Evolutionary conservation across 2,113 vertebrate genomes (phyloP), one percentile per base, ranked within the genome.

Genomic region (Engystomops pustulosus): DNA sequence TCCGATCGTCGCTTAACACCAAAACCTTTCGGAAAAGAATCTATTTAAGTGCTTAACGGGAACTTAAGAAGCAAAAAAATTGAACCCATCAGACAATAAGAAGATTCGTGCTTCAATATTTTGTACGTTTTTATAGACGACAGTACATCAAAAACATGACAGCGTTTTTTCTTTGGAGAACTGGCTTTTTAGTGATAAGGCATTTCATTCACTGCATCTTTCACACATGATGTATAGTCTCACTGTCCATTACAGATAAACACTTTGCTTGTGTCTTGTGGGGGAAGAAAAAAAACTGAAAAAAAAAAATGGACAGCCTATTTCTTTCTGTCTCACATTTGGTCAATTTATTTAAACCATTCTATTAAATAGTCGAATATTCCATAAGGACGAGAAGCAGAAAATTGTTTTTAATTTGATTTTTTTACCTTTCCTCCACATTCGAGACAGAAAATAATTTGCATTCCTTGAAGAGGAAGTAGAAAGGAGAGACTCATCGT

Each of bases 131-230:
- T 84, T 84, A 77, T 84, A 77, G 72, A 84, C 72, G 41, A 76
- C 34, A 84, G 44, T 84, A 84, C 82, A 84, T 84, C 82, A 77
- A 77, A 83, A 84, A 77, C 82, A 84, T 77, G 82, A 84, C 82
- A 84, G 71, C 69, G 77, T 84, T 84, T n/a, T 83, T 84, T 77
- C 72, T 77, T 84, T 77, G 75, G 82, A 84, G 72, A 77, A 84
- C 82, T 84, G 82, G 82, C 82, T 68, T 84, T 84, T 84, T 84
- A 84, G 72, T 84, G 82, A 84, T 84, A 84, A 84, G 82, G 72
- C 82, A 77, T 84, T 84, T 77, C 82, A 84, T 77, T 84, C 82
- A 84, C 77, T 84, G 72, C 30, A 77, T 84, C 82, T 77, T 84
- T 84, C 72, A 84, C 82, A 84, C 82, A 77, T 84, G 82, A 84